These are phyloP conservation scores for Hylyphantes graminicola DNA, from an alignment of 1,140 invertebrate genomes.

Conservation along the genomic window DNA sequence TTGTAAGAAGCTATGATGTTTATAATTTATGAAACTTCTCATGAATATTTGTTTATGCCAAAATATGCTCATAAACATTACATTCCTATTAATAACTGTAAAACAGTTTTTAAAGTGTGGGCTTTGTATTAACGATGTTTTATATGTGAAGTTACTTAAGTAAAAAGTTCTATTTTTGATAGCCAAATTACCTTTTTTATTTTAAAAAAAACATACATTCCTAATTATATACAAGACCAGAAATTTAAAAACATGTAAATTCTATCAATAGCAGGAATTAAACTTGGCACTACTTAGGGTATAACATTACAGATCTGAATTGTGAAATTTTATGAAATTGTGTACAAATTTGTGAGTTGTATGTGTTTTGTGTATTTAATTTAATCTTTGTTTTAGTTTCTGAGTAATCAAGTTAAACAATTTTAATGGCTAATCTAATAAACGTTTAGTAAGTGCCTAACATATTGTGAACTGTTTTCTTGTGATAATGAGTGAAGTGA, in stretches of 20 bases:
- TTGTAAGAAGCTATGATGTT: too few species aligned
- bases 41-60: conserved; percentile 41
- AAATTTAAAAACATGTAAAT: conserved; percentile 7
- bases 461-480: neutral
- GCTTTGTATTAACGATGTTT: conserved; percentile 16
- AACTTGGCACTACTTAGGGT: conserved; percentile 13
- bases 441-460: neutral
- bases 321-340: conserved; percentile 29
- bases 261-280: conserved; percentile 2
- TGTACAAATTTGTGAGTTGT: conserved; percentile 10
- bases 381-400: neutral
- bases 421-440: conserved; percentile 23
- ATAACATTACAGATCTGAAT: conserved; percentile 40
- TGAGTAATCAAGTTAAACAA: conserved; percentile 13
- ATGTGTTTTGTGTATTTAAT: conserved; percentile 17
- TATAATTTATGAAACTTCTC: too few species aligned
- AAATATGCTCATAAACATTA: conserved; percentile 58
- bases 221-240: too few species aligned
- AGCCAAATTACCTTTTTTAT: neutral
- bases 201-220: too few species aligned
- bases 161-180: conserved; percentile 49
- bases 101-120: conserved; percentile 23
- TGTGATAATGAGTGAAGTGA: conserved; percentile 34
- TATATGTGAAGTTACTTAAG: conserved; percentile 51
- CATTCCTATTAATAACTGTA: conserved; percentile 46